Percentiles rank a stretch among this genome's conserved stretches.
Conservation (phyloP, 2,888 invertebrate species). For the Plagiodera versicolora region DNA sequence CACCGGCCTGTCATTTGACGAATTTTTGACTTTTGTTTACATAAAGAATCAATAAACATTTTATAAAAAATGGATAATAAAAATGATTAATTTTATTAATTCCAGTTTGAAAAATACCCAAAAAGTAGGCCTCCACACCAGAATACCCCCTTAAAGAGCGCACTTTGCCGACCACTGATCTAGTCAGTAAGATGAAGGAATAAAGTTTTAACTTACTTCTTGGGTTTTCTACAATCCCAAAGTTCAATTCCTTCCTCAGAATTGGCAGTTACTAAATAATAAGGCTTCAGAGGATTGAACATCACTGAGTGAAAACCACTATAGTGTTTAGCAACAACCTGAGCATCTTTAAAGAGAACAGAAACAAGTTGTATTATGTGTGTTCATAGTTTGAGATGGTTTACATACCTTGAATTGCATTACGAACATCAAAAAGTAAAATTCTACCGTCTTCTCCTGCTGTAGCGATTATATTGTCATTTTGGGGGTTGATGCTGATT, state of each 20-base stretch:
- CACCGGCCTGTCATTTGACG: too few species aligned
- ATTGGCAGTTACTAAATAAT: constrained; percentile 85
- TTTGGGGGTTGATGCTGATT: constrained; percentile 82
- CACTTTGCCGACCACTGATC: too few species aligned
- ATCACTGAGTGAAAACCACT: constrained; percentile 93
- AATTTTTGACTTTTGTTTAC: too few species aligned
- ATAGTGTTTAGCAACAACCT: constrained; percentile 68
- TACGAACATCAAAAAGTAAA: constrained; percentile 81
- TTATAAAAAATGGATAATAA: too few species aligned
- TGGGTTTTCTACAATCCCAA: constrained; percentile 86
- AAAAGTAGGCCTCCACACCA: too few species aligned
- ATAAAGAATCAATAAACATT: too few species aligned
- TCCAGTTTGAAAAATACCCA: too few species aligned
- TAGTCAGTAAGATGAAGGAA: too few species aligned
- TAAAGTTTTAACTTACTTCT: constrained; percentile 76
- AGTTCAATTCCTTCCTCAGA: constrained; percentile 85
- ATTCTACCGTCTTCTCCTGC: constrained; percentile 92
- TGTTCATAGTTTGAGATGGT: too few species aligned
- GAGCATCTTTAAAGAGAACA: constrained; percentile 44
- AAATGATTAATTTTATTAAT: too few species aligned
- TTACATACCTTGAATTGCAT: constrained; percentile 45
- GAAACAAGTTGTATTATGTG: not conserved
- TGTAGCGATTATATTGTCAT: constrained; percentile 81
- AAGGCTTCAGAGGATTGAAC: constrained; percentile 84
- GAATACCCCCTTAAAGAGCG: too few species aligned